Evolutionary conservation across 1,140 invertebrate species (phyloP), one percentile per base, ranked within the genome.

Genomic region (Trissolcus basalis): DNA sequence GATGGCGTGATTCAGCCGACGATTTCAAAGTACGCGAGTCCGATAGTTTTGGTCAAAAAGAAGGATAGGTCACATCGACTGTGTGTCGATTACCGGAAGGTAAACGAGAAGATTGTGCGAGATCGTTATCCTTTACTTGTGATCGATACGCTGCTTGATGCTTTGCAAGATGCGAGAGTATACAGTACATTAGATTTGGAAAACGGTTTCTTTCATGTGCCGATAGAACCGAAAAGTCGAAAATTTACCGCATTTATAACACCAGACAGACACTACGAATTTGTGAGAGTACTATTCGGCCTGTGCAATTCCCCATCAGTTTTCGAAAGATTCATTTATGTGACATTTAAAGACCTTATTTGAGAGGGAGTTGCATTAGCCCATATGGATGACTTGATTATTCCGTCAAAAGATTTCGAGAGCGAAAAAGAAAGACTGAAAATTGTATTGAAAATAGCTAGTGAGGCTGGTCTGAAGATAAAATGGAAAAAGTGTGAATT

Each of bases 21-120:
- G 6, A 11, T 19, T 14, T 43, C 53, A 14, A 13, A 41, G 27
- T 55, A 55, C 19, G 53, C 53, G 2, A 55, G 53, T 27, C 39
- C 53, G 13, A 61, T 61, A 10, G 59, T 61, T 8, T 19, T 61
- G 1, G 59, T 51, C 0, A 61, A 61, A 10, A 61, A 61, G 10
- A 51, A 50, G 44, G 48, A 61, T 13, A n/a, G 12, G 9, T 32
- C 15, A 12, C 10, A 61, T 43, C 14, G 59, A 7, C 10, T 61
- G 15, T 61, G 53, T 43, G 39, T 55, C 4, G 53, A 55, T 49
- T 60, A 47, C 14, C 36, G 53, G 3, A 43, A 27, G 39, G 4
- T 55, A n/a, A 55, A 55, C n/a, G 15, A 41, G 10, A 19, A 43
- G n/a, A 43, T 55, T 43, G 4, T 13, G 45, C 10, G 14, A 9